phyloP scores from a whole-genome alignment of 2,797 vertebrate species.

The Xenentodon cancila region DNA sequence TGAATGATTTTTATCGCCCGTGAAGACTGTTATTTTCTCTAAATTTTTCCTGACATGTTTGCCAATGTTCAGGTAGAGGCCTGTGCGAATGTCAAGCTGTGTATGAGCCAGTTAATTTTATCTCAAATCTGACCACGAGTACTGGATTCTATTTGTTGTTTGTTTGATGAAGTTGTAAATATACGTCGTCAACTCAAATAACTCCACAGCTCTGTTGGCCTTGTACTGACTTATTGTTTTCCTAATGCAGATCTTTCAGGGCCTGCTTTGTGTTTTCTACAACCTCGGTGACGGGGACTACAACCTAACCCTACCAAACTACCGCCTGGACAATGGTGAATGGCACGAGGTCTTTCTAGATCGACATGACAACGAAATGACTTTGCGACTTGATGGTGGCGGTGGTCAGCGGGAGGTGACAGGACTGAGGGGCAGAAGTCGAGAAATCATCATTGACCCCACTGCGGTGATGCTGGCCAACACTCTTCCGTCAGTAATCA shows the following conservation, averaged over 20 bases:
- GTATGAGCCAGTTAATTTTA: too few species aligned
- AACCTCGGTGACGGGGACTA: conserved; percentile 90
- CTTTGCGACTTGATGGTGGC: conserved; percentile 85
- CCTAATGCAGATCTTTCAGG: conserved; percentile 79
- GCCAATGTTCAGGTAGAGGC: too few species aligned
- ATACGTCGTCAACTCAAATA: too few species aligned
- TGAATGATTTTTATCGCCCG: too few species aligned
- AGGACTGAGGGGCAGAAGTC: conserved; percentile 78
- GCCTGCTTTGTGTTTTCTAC: conserved; percentile 85
- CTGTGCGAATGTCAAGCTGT: too few species aligned
- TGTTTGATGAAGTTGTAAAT: too few species aligned
- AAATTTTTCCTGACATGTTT: too few species aligned
- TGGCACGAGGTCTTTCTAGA: conserved; percentile 88
- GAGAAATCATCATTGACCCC: conserved; percentile 88
- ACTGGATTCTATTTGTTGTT: too few species aligned
- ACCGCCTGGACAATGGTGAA: conserved; percentile 89
- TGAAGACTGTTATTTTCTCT: too few species aligned
- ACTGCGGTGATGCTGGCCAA: conserved; percentile 86
- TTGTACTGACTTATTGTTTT: background rate
- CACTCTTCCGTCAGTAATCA: conserved; percentile 78
- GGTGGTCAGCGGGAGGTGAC: conserved; percentile 86
- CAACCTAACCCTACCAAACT: conserved; percentile 84
- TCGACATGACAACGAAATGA: conserved; percentile 89
- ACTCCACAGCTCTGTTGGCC: too few species aligned
- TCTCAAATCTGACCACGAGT: too few species aligned